phyloP scores from a whole-genome alignment of 1,140 invertebrate species.

The Cyphomyrmex costatus region DNA sequence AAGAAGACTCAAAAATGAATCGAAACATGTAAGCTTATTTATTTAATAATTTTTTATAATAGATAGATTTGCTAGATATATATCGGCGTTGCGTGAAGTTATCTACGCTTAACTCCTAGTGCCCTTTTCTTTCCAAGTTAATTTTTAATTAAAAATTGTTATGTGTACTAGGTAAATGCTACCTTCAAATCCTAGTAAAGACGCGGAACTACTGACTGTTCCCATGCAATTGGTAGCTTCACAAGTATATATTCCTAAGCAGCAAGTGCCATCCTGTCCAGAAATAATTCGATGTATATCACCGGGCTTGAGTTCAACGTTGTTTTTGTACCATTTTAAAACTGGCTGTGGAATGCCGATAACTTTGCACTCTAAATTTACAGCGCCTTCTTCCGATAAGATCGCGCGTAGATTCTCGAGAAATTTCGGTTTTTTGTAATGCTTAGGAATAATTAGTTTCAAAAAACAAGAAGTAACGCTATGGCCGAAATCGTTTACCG shows the following conservation, averaged over 20 bases:
- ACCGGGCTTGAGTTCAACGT: constrained; percentile 94
- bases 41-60: no score
- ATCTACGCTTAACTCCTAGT: no score
- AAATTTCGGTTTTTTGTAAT: constrained; percentile 96
- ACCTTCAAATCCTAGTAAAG: constrained; percentile 95
- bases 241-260: constrained; percentile 97
- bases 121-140: no score
- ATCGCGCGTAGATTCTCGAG: constrained; percentile 94
- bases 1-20: no score
- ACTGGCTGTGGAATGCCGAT: constrained; percentile 95
- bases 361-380: constrained; percentile 97
- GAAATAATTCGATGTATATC: constrained; percentile 97
- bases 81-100: no score
- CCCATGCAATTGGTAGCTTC: constrained; percentile 98
- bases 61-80: no score
- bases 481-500: constrained; percentile 95
- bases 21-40: no score
- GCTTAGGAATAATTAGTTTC: constrained; percentile 94
- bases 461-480: constrained; percentile 95
- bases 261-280: constrained; percentile 95
- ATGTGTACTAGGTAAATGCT: neutral
- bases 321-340: constrained; percentile 97
- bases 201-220: constrained; percentile 94
- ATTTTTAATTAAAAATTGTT: neutral
- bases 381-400: constrained; percentile 94